phyloP scores from a whole-genome alignment of 2,113 vertebrate species.

The Canis aureus region DNA sequence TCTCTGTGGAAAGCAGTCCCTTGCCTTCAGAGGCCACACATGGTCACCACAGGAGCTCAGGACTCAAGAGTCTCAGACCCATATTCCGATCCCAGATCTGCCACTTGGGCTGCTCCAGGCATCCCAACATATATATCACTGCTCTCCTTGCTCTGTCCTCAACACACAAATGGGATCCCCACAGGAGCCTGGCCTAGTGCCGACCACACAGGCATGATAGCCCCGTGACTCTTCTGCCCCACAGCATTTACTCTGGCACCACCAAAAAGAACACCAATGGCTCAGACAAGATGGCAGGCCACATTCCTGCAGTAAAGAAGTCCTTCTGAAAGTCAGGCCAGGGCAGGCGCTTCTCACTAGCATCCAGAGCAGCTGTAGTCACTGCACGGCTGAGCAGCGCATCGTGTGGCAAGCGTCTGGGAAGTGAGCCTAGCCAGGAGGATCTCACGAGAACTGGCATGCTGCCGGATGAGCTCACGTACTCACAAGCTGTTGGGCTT shows the following conservation, averaged over 20 bases:
- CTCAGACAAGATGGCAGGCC: background rate
- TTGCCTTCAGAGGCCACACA: background rate
- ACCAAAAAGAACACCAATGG: background rate
- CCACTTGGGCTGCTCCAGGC: background rate
- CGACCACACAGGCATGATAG: background rate
- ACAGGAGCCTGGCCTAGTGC: background rate
- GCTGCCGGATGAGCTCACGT: constrained; percentile 1
- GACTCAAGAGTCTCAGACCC: background rate
- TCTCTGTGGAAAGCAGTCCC: background rate
- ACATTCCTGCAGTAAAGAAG: no score
- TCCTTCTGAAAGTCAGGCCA: background rate
- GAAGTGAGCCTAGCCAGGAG: background rate
- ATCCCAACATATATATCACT: background rate
- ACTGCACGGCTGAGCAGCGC: background rate
- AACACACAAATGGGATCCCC: background rate
- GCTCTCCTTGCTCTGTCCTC: background rate
- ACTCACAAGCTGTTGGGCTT: constrained; percentile 53
- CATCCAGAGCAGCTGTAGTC: background rate
- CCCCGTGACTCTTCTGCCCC: background rate
- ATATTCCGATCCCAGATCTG: background rate
- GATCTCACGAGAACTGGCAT: constrained; percentile 38
- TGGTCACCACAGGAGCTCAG: background rate
- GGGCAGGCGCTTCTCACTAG: background rate
- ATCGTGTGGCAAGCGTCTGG: background rate
- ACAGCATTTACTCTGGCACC: background rate